Percentiles rank a stretch among this genome's conserved stretches.
phyloP scores from a whole-genome alignment of 2,113 vertebrate genomes.

The Apaloderma vittatum region DNA sequence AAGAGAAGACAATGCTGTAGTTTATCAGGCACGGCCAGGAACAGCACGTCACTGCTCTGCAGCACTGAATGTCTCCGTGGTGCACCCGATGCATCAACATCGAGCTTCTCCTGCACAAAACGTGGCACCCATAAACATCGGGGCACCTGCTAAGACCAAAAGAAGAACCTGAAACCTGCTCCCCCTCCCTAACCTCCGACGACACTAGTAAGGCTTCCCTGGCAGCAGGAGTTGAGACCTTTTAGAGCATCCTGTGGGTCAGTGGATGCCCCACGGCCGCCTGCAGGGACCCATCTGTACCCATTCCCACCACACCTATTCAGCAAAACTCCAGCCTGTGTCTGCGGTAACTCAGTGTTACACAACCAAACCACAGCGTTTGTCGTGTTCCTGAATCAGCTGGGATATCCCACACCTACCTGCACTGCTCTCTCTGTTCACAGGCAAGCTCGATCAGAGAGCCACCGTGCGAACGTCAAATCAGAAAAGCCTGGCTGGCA shows the following conservation, averaged over 20 bases:
- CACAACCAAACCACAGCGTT: accelerated
- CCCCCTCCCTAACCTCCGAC: background rate
- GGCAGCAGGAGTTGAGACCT: accelerated
- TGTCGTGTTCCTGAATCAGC: background rate
- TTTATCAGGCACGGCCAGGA: background rate
- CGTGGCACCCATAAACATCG: background rate
- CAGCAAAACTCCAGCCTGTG: background rate
- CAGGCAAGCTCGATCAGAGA: background rate
- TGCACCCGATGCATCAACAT: background rate
- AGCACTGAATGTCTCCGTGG: accelerated
- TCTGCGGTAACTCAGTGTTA: background rate
- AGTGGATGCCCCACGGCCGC: background rate
- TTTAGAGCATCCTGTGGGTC: background rate
- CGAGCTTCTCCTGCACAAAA: background rate
- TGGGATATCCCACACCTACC: background rate
- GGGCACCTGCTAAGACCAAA: background rate
- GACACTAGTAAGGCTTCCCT: background rate
- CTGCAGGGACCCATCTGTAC: background rate
- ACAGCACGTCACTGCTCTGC: background rate
- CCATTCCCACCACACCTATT: background rate
- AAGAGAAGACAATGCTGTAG: background rate
- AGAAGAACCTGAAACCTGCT: background rate
- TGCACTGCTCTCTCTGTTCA: background rate
- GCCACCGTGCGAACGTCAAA: accelerated
- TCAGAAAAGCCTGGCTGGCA: background rate